phyloP scores from a whole-genome alignment of 64 coral and sea anemone genomes.

The Dendronephthya gigantea region DNA sequence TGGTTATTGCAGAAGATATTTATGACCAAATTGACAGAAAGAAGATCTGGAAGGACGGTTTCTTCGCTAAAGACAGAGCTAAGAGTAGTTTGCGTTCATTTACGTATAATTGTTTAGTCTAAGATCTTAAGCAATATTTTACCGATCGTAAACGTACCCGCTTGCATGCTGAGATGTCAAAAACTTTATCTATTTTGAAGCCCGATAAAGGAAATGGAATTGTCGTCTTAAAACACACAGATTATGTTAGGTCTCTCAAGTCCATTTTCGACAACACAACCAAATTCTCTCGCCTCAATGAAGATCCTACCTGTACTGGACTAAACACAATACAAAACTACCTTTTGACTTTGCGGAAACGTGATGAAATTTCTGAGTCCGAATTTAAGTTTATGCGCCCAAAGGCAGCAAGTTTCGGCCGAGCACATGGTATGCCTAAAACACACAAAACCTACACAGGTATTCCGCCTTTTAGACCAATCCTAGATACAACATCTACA shows the following conservation, averaged over 20 bases:
- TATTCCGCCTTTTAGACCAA: too few species aligned
- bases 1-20: background rate
- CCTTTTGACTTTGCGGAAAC: background rate
- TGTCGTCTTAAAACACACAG: too few species aligned
- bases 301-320: too few species aligned
- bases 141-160: background rate
- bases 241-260: too few species aligned
- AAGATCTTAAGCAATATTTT: background rate
- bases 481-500: too few species aligned
- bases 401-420: background rate
- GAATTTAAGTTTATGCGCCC: background rate
- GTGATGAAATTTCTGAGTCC: background rate
- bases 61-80: conserved; percentile 3
- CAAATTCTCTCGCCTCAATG: too few species aligned
- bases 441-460: too few species aligned
- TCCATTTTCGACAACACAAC: too few species aligned
- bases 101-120: conserved; percentile 12
- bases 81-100: conserved; percentile 24
- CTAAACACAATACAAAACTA: background rate
- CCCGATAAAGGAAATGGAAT: conserved; percentile 28
- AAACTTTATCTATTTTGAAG: conserved; percentile 16
- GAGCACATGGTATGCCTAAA: background rate
- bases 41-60: background rate
- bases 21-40: conserved; percentile 17
- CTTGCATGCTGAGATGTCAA: background rate